These are phyloP conservation scores for Champsocephalus esox DNA, from an alignment of 2,797 vertebrate genomes.

Conservation along the genomic window DNA sequence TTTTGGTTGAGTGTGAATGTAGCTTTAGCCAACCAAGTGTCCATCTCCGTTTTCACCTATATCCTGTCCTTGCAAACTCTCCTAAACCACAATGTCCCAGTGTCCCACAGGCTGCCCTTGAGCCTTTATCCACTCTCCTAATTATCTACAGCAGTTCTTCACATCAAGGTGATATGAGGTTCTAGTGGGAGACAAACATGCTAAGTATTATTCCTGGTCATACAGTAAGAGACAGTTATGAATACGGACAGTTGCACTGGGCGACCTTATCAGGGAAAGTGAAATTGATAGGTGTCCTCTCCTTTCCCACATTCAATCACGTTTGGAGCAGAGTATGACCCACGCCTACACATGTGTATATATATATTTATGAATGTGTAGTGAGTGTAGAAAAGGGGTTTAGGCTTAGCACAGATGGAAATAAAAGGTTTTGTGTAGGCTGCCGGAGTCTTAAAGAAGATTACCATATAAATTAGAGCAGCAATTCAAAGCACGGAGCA, in stretches of 20 bases:
- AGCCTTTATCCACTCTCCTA: constrained; percentile 24
- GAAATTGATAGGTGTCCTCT: constrained; percentile 18
- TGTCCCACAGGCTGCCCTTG: constrained; percentile 13
- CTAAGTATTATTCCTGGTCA: constrained; percentile 25
- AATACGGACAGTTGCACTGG: background rate
- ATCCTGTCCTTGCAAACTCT: constrained; percentile 4
- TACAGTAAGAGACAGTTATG: constrained; percentile 7
- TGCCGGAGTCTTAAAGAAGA: constrained; percentile 77
- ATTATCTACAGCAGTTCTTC: constrained; percentile 40
- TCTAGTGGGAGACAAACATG: constrained; percentile 34
- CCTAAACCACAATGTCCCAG: constrained; percentile 1
- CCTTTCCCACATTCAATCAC: constrained; percentile 7
- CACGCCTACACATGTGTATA: background rate
- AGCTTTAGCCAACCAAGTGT: background rate
- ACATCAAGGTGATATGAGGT: constrained; percentile 31
- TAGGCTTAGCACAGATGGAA: constrained; percentile 57
- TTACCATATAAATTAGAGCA: constrained; percentile 84
- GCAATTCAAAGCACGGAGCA: constrained; percentile 73
- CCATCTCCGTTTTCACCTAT: background rate
- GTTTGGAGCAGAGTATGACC: constrained; percentile 14
- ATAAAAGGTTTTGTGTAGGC: constrained; percentile 73
- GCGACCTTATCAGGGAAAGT: constrained; percentile 9
- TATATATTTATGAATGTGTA: constrained; percentile 37
- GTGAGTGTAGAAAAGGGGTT: constrained; percentile 48
- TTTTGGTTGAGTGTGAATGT: no score